Conservation (phyloP, 2,797 vertebrate genomes). For the Dendrocincla tyrannina region DNA sequence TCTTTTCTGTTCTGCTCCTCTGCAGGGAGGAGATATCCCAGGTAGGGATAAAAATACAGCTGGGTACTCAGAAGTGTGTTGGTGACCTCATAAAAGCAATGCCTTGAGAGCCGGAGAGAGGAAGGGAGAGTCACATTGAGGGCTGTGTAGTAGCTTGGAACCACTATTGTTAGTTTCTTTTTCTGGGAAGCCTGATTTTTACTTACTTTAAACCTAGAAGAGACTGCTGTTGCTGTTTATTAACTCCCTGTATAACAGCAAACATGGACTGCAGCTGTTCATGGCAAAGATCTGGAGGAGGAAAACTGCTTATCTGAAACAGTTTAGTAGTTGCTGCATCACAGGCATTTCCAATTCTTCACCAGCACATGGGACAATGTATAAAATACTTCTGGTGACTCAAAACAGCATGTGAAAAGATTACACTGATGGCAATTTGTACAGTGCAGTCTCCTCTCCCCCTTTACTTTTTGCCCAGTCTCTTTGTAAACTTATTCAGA, state of each 20-base stretch:
- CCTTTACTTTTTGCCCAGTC: background rate
- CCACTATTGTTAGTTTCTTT: background rate
- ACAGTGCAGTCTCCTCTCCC: background rate
- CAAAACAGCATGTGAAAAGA: background rate
- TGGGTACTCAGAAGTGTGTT: background rate
- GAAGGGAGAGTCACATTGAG: background rate
- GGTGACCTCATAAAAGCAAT: background rate
- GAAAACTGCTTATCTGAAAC: background rate
- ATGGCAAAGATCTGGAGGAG: background rate
- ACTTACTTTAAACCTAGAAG: background rate
- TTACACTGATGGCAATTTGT: background rate
- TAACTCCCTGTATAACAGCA: background rate
- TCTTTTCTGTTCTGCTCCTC: background rate
- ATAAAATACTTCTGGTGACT: background rate
- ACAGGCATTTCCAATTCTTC: background rate
- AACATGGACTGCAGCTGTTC: background rate
- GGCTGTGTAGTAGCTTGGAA: background rate
- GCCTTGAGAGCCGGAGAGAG: background rate
- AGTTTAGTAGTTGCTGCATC: background rate
- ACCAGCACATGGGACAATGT: background rate
- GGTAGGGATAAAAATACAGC: background rate
- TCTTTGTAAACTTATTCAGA: background rate
- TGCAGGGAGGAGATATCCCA: accelerated
- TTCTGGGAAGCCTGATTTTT: background rate
- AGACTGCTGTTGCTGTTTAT: background rate